Percentiles rank a stretch among this genome's conserved stretches.
Conservation (phyloP, 2,888 invertebrate species). For the Brachypalpus laphriformis region DNA sequence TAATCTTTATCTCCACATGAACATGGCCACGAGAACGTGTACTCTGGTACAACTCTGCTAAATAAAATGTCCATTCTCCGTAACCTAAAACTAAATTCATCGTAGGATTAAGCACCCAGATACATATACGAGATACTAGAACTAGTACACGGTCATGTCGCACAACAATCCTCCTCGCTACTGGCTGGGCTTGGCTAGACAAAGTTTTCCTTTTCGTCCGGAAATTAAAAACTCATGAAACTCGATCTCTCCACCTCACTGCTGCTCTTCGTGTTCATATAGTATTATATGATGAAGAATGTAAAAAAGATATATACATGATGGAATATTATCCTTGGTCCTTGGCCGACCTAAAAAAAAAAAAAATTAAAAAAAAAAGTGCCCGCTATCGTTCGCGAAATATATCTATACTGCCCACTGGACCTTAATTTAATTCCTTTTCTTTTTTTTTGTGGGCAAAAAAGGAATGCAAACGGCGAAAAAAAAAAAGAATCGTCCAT, state of each 20-base stretch:
- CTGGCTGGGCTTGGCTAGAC: conserved; percentile 44
- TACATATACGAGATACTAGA: conserved; percentile 50
- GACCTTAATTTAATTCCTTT: conserved; percentile 14
- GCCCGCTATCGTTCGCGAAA: conserved; percentile 31
- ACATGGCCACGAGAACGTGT: conserved; percentile 34
- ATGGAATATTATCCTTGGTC: conserved; percentile 56
- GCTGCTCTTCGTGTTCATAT: neutral
- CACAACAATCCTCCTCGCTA: conserved; percentile 42
- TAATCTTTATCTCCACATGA: conserved; percentile 63
- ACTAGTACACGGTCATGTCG: conserved; percentile 49
- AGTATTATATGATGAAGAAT: conserved; percentile 62
- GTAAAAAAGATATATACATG: conserved; percentile 69
- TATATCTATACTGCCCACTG: conserved; percentile 29
- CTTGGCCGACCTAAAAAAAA: conserved; percentile 35
- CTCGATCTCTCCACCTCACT: conserved; percentile 28
- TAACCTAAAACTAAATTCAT: conserved; percentile 63
- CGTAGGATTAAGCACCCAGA: conserved; percentile 48
- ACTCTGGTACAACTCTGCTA: conserved; percentile 28
- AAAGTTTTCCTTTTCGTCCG: conserved; percentile 63
- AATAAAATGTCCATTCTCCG: conserved; percentile 59
- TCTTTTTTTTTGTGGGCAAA: conserved; percentile 12
- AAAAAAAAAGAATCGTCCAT: conserved; percentile 31
- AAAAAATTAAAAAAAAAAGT: neutral
- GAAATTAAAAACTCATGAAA: conserved; percentile 73
- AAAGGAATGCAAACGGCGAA: neutral